phyloP scores from a whole-genome alignment of 2,797 vertebrate species.

The Gymnoscopelus microlampas region DNA sequence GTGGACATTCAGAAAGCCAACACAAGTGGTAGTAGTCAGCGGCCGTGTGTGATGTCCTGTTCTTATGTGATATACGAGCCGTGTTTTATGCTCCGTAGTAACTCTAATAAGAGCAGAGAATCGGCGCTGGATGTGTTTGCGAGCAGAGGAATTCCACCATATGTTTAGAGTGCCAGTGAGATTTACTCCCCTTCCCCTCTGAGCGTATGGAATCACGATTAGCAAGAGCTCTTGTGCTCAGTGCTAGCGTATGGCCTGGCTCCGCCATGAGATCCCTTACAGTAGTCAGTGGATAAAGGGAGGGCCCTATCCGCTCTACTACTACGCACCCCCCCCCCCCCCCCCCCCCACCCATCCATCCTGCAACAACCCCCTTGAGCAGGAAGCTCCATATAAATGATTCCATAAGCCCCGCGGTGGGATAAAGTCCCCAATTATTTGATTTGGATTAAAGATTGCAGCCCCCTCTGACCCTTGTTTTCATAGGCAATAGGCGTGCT shows the following conservation, averaged over 20 bases:
- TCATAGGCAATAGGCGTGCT: conserved; percentile 57
- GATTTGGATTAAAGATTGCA: conserved; percentile 71
- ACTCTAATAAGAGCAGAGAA: conserved; percentile 56
- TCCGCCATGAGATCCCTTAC: conserved; percentile 68
- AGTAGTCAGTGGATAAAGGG: conserved; percentile 66
- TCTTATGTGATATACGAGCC: conserved; percentile 48
- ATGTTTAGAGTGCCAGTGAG: conserved; percentile 59
- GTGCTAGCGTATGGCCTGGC: conserved; percentile 43
- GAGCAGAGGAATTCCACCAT: conserved; percentile 51
- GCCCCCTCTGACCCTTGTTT: conserved; percentile 57
- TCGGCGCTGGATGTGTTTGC: conserved; percentile 27
- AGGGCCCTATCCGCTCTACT: conserved; percentile 50
- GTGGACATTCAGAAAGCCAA: conserved; percentile 44
- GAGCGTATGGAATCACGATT: conserved; percentile 65
- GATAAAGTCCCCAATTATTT: conserved; percentile 72
- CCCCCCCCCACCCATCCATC: background rate
- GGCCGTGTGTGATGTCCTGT: conserved; percentile 1
- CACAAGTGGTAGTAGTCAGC: no score
- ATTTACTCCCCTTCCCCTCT: conserved; percentile 50
- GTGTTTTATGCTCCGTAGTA: conserved; percentile 50
- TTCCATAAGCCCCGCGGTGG: conserved; percentile 51
- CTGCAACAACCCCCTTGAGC: no score
- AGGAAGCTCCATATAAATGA: conserved; percentile 57
- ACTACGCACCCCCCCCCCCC: conserved; percentile 8
- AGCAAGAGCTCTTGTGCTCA: conserved; percentile 61